Evolutionary conservation across 2,113 vertebrate species (phyloP).

Genomic region (Nesoenas mayeri): DNA sequence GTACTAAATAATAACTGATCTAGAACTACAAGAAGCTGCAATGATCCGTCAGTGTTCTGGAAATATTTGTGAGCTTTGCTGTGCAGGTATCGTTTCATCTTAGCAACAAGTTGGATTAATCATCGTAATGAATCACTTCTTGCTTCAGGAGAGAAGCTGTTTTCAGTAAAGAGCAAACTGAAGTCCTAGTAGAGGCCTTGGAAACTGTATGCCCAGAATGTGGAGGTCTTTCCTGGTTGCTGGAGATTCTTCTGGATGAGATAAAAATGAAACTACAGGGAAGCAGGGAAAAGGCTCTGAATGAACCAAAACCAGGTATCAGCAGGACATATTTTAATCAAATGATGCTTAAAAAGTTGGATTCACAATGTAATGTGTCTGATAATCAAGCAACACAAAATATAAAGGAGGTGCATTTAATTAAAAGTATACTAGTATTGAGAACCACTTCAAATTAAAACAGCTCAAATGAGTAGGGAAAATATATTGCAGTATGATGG

Average conservation of each 20-base stretch:
- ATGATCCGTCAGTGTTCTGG: not conserved
- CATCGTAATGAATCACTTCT: not conserved
- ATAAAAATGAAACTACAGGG: not conserved
- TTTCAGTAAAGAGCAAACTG: not conserved
- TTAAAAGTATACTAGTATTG: not conserved
- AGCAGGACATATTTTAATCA: not conserved
- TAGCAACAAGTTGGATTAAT: not conserved
- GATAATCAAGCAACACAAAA: not conserved
- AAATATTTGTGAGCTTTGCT: not conserved
- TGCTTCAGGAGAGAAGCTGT: not conserved
- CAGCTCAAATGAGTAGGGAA: not conserved
- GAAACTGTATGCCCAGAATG: not conserved
- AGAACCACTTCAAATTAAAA: not conserved
- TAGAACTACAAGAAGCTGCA: not conserved
- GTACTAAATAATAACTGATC: not conserved
- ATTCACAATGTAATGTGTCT: not conserved
- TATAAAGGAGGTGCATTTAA: not conserved
- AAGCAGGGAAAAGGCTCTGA: not conserved
- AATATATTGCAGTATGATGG: not conserved
- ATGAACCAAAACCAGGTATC: not conserved
- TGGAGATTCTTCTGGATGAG: not conserved
- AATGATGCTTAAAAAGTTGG: not conserved
- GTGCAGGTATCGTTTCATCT: not conserved
- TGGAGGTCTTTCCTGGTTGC: not conserved
- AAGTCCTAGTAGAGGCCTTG: not conserved